phyloP scores from a whole-genome alignment of 1,140 invertebrate species.

The Cydia amplana region DNA sequence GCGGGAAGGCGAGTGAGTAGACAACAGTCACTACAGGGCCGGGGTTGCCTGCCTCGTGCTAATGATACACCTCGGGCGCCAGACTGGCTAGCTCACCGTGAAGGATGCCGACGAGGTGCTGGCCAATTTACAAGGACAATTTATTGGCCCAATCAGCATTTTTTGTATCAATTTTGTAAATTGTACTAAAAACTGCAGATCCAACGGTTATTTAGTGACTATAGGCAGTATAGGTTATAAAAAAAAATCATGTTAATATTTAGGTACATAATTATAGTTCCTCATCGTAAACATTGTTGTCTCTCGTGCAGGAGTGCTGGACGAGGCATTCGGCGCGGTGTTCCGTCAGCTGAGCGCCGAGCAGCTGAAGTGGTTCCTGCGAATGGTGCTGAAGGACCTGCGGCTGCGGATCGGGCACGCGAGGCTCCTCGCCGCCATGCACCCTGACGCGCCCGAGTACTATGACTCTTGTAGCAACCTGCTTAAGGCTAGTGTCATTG shows the following conservation, averaged over 20 bases:
- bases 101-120: too few relatives aligned
- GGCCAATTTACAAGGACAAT: too few relatives aligned
- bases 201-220: too few relatives aligned
- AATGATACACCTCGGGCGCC: too few relatives aligned
- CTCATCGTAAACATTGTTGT: constrained; percentile 4
- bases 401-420: constrained; percentile 86
- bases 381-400: constrained; percentile 92
- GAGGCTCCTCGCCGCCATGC: constrained; percentile 85
- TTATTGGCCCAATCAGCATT: too few relatives aligned
- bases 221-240: too few relatives aligned
- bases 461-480: constrained; percentile 88
- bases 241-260: not conserved
- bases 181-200: too few relatives aligned
- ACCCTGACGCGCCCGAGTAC: constrained; percentile 89
- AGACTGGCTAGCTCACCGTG: too few relatives aligned
- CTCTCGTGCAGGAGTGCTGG: constrained; percentile 50
- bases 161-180: too few relatives aligned
- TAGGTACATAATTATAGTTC: not conserved
- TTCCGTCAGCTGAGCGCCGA: constrained; percentile 80
- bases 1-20: not conserved
- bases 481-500: constrained; percentile 78
- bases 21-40: not conserved
- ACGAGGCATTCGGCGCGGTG: constrained; percentile 56
- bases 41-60: not conserved
- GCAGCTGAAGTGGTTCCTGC: constrained; percentile 94